Evolutionary conservation across 2,113 vertebrate species (phyloP).

Genomic region (Prochilodus magdalenae): DNA sequence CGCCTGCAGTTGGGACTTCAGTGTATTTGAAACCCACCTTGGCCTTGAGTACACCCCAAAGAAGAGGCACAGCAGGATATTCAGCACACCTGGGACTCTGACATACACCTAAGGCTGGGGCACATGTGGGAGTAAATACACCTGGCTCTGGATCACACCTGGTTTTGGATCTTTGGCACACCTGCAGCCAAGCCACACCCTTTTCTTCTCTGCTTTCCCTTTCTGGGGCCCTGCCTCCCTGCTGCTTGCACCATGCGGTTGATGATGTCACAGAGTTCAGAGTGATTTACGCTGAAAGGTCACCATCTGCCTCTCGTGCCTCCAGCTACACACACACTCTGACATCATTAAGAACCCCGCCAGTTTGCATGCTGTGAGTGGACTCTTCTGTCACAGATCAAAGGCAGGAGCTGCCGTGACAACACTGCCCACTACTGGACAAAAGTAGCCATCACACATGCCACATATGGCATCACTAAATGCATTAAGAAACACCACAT

Average conservation of each 20-base stretch:
- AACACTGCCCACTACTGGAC: neutral
- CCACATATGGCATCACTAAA: neutral
- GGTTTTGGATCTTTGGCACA: neutral
- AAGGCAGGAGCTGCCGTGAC: neutral
- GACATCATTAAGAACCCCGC: neutral
- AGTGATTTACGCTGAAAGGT: constrained; percentile 76
- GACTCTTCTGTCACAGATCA: neutral
- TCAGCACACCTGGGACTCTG: neutral
- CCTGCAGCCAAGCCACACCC: neutral
- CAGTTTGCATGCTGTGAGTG: neutral
- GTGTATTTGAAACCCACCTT: neutral
- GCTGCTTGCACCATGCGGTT: neutral
- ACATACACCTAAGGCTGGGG: neutral
- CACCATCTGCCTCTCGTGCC: constrained; percentile 73
- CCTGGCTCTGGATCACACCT: neutral
- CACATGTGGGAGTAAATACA: neutral
- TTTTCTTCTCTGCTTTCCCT: neutral
- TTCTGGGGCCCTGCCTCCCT: neutral
- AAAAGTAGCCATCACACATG: neutral
- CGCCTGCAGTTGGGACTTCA: neutral
- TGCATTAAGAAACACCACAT: constrained; percentile 25
- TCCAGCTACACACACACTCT: constrained; percentile 24
- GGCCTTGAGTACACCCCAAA: neutral
- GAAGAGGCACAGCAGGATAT: too few species aligned
- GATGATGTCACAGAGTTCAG: constrained; percentile 68